phyloP scores from a whole-genome alignment of 2,888 invertebrate genomes.

The Blera fallax region DNA sequence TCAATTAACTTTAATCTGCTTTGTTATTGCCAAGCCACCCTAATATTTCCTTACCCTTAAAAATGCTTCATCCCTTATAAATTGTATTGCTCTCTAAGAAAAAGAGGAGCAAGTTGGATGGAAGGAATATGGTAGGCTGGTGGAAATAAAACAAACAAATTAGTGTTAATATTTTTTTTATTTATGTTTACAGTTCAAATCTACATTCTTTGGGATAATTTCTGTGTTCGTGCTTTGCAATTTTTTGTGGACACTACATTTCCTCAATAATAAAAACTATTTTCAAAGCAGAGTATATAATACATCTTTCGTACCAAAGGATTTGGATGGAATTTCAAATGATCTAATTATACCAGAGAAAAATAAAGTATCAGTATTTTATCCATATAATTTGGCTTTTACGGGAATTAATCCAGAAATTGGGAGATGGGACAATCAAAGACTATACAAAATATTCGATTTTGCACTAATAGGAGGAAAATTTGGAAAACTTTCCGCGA shows the following conservation, averaged over 20 bases:
- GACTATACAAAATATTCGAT: constrained; percentile 88
- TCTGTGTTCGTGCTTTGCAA: constrained; percentile 62
- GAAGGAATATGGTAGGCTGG: constrained; percentile 55
- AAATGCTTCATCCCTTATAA: not conserved
- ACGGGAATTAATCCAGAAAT: constrained; percentile 85
- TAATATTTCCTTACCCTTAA: not conserved
- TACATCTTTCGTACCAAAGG: constrained; percentile 9
- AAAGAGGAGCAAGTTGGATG: constrained; percentile 31
- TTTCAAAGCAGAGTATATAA: constrained; percentile 35
- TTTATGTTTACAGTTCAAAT: constrained; percentile 48
- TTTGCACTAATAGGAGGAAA: constrained; percentile 87
- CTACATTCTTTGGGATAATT: constrained; percentile 64
- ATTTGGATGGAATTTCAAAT: constrained; percentile 21
- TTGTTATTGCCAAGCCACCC: not conserved
- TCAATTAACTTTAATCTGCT: not conserved
- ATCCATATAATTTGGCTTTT: constrained; percentile 79
- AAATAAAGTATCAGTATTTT: constrained; percentile 40
- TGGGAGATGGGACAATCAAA: constrained; percentile 89
- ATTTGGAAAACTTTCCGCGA: constrained; percentile 80
- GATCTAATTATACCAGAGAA: constrained; percentile 18
- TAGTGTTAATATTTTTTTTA: not conserved
- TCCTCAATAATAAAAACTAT: constrained; percentile 41
- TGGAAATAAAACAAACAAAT: not conserved
- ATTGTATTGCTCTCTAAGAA: not conserved
- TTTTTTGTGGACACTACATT: constrained; percentile 64